These are phyloP conservation scores for Polydrusus pterygomalis DNA, from an alignment of 2,888 invertebrate species.

Conservation along the genomic window DNA sequence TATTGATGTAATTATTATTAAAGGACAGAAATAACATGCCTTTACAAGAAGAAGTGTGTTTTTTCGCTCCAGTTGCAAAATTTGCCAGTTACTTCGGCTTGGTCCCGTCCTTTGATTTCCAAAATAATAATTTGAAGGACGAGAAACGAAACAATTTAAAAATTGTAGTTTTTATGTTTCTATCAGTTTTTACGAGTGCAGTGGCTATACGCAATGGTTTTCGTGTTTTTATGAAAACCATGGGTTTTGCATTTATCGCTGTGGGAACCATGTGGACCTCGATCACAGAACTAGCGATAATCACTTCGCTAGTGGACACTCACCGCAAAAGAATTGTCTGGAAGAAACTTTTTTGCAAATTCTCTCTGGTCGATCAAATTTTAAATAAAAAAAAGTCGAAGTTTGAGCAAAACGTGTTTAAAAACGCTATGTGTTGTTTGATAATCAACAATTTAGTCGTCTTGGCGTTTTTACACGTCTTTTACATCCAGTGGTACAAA, in stretches of 20 bases:
- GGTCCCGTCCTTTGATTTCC: neutral
- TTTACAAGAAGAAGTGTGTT: neutral
- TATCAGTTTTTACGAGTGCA: too few species aligned
- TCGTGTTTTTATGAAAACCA: too few species aligned
- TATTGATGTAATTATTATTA: too few species aligned
- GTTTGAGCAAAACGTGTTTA: neutral
- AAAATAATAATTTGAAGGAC: neutral
- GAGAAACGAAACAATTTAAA: neutral
- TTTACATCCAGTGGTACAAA: too few species aligned
- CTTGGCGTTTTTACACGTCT: too few species aligned
- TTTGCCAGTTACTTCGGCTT: neutral
- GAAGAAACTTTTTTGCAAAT: neutral
- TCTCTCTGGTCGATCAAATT: neutral
- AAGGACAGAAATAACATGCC: too few species aligned
- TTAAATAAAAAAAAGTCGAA: neutral
- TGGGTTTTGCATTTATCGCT: neutral
- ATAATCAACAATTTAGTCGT: too few species aligned
- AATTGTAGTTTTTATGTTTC: neutral
- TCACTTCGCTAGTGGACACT: neutral
- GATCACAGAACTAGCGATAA: neutral
- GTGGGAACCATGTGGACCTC: neutral
- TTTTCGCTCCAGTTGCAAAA: neutral
- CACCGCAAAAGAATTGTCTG: neutral
- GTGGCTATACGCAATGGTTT: too few species aligned
- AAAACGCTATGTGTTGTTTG: neutral